Evolutionary conservation across 2,113 vertebrate genomes (phyloP), one percentile per base, ranked within the genome.

Genomic region (Leptobrachium leishanense): DNA sequence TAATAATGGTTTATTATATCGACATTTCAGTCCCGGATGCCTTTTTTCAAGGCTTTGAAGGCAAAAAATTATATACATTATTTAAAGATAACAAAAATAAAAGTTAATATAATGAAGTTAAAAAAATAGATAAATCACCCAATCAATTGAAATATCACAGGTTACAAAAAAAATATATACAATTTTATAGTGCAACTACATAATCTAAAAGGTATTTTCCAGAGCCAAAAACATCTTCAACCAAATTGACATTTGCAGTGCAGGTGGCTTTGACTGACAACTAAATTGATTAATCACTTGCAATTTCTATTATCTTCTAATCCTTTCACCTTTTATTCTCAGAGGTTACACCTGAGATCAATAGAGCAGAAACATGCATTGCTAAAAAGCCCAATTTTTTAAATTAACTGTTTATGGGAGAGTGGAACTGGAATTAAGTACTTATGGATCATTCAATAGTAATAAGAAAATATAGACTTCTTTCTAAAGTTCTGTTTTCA

Each of bases 241-340:
- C 44, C 15, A 80, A 73, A 80, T 80, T 74, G 77, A 41, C 70
- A 50, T 80, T 80, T 73, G 70, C 77, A 8, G 42, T 80, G 71
- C 77, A 80, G 77, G 77, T 80, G 77, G 71, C 77, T 80, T 73
- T 80, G 77, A 80, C 67, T 80, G 77, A 80, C 77, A 80, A 63
- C 77, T 73, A 73, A 80, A 80, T 80, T 80, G 77, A 80, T 80
- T 80, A 80, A 80, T 80, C 77, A 74, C 77, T 80, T 80, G 77
- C 77, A 80, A 80, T 73, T 75, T 80, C 77, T 80, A 80, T 80
- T 80, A 80, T 80, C 74, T 80, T 80, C 77, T 80, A 74, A 80
- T 80, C 70, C 70, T 73, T 80, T 80, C 77, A 80, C 77, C 77
- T 80, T 80, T 80, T 73, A 80, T 80, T 80, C 70, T 70, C 70